A percentile compares a stretch with the other conserved stretches of the same genome.
Evolutionary conservation across 2,797 vertebrate genomes (phyloP).

Genomic region (Neoniphon sammara): DNA sequence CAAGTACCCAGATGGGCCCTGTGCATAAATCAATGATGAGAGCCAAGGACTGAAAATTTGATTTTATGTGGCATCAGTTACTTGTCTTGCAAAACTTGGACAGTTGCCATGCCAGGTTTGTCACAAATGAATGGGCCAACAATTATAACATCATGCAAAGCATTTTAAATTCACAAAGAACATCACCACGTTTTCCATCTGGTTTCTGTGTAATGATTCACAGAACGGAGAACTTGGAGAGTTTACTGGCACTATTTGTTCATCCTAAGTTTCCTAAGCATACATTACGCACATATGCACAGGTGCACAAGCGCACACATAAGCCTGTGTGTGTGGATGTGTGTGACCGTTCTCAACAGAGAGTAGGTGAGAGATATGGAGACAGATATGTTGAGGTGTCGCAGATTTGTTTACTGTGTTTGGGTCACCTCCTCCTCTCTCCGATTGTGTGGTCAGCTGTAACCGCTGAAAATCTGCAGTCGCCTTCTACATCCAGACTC

Average conservation of each 20-base stretch:
- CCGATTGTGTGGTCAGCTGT: constrained; percentile 58
- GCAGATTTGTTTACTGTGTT: constrained; percentile 51
- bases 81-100: neutral
- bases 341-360: too few relatives aligned
- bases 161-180: neutral
- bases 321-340: too few relatives aligned
- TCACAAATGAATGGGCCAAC: neutral
- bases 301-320: neutral
- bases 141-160: neutral
- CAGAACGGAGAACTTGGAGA: neutral
- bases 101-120: neutral
- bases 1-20: neutral
- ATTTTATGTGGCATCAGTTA: neutral
- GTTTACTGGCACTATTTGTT: neutral
- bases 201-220: neutral
- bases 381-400: constrained; percentile 8
- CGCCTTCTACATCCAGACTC: constrained; percentile 27
- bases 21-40: neutral
- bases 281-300: neutral
- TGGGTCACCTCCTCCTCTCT: constrained; percentile 47
- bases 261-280: neutral
- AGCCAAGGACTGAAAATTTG: neutral
- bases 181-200: neutral
- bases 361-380: neutral
- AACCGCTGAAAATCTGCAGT: too few relatives aligned